Percentiles rank a stretch among this genome's conserved stretches.
Evolutionary conservation across 2,113 vertebrate species (phyloP).

Genomic region (Rhinogobius similis): DNA sequence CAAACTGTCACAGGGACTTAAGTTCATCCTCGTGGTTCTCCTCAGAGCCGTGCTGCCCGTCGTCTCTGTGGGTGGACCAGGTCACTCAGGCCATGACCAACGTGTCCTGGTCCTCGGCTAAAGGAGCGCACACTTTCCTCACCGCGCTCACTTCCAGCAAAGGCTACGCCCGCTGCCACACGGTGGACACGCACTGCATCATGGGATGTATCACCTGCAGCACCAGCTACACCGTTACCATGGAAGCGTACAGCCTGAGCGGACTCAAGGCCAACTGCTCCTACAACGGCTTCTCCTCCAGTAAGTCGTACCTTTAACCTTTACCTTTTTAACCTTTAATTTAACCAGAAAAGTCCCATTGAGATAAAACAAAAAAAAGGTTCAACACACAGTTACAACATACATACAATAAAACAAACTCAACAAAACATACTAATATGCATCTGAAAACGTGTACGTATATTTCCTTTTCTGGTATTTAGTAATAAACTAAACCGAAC

Average conservation of each 20-base stretch:
- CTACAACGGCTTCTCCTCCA: slow-evolving; percentile 85
- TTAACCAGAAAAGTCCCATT: too few relatives aligned
- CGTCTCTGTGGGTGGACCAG: slow-evolving; percentile 76
- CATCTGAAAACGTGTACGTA: too few relatives aligned
- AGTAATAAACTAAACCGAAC: too few relatives aligned
- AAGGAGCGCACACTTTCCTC: slow-evolving; percentile 79
- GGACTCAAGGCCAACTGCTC: slow-evolving; percentile 79
- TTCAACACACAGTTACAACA: too few relatives aligned
- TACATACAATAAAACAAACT: too few relatives aligned
- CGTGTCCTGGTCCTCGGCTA: slow-evolving; percentile 84
- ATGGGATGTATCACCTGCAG: slow-evolving; percentile 92
- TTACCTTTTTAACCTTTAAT: too few relatives aligned
- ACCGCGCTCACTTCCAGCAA: slow-evolving; percentile 78
- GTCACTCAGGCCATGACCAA: slow-evolving; percentile 87
- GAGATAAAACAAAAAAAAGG: too few relatives aligned
- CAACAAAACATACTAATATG: too few relatives aligned
- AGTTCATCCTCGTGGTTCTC: too few relatives aligned
- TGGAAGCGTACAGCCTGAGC: slow-evolving; percentile 82
- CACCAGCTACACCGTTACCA: slow-evolving; percentile 84
- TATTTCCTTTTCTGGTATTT: too few relatives aligned
- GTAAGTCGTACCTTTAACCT: slow-evolving; percentile 82
- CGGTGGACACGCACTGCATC: slow-evolving; percentile 83
- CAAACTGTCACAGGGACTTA: too few relatives aligned
- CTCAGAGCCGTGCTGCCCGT: slow-evolving; percentile 88
- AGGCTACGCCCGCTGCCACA: slow-evolving; percentile 87